Conservation (phyloP, 2,113 vertebrate genomes). For the Pagrus major region DNA sequence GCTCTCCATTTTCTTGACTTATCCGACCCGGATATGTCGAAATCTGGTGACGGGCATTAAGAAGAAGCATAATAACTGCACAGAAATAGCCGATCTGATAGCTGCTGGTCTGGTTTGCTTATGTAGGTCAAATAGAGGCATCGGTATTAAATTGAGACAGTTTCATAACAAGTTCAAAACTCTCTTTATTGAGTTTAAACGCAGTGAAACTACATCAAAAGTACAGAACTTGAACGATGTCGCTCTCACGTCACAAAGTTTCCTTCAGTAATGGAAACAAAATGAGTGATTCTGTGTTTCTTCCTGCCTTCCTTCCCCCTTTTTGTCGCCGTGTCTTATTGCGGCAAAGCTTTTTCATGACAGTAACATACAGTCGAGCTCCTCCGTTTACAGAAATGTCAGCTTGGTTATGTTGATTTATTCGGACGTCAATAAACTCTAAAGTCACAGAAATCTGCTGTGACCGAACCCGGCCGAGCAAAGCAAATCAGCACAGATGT, state of each 20-base stretch:
- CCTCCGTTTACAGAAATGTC: conserved; percentile 53
- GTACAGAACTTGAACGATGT: neutral
- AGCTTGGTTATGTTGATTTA: conserved; percentile 66
- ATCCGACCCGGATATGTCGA: too few species aligned
- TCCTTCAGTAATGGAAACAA: neutral
- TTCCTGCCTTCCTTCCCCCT: neutral
- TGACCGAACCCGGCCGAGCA: conserved; percentile 38
- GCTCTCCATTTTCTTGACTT: too few species aligned
- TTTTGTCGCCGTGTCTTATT: neutral
- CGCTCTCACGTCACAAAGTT: neutral
- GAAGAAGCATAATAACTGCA: too few species aligned
- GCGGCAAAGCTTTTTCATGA: conserved; percentile 13
- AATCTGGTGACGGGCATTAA: too few species aligned
- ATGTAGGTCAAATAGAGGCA: too few species aligned
- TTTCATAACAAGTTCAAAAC: too few species aligned
- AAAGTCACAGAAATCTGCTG: conserved; percentile 55
- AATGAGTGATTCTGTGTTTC: neutral
- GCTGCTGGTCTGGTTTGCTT: too few species aligned
- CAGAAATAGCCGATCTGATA: too few species aligned
- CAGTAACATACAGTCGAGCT: conserved; percentile 20
- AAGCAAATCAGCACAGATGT: conserved; percentile 39
- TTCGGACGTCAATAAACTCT: conserved; percentile 73
- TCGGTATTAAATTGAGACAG: too few species aligned
- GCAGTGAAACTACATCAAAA: neutral
- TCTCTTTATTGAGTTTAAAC: too few species aligned